phyloP scores from a whole-genome alignment of 1,140 invertebrate species.

The Pseudobourletiella spinata region DNA sequence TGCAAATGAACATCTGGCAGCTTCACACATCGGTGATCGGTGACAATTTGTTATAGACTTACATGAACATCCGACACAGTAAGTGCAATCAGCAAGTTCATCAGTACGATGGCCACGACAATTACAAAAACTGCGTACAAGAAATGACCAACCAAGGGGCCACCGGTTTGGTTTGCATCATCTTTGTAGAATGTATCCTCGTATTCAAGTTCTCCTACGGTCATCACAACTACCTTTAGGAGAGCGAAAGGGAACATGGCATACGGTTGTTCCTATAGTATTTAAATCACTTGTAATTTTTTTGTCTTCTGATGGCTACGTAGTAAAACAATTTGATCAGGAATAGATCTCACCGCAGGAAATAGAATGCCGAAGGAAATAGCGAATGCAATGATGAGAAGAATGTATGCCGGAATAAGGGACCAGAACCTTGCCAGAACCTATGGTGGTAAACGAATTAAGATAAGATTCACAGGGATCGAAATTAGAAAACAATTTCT shows the following conservation, averaged over 20 bases:
- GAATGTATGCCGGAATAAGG: background rate
- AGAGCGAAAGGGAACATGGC: background rate
- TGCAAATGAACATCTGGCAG: background rate
- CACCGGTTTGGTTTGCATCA: background rate
- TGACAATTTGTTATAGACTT: background rate
- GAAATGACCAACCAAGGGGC: slow-evolving; percentile 8
- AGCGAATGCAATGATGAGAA: background rate
- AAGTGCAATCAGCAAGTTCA: slow-evolving; percentile 14
- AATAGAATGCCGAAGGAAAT: background rate
- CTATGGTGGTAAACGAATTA: too few species aligned
- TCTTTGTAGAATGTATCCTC: slow-evolving; percentile 6
- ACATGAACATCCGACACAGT: slow-evolving; percentile 16
- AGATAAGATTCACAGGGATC: too few species aligned
- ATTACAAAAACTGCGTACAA: slow-evolving; percentile 14
- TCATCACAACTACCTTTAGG: background rate
- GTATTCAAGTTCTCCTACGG: slow-evolving; percentile 10
- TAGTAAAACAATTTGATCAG: background rate
- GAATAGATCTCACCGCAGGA: background rate
- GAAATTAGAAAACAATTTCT: too few species aligned
- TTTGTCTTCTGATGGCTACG: too few species aligned
- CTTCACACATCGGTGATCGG: background rate
- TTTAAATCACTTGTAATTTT: too few species aligned
- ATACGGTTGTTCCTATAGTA: background rate
- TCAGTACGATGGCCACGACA: slow-evolving; percentile 12
- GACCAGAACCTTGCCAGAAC: background rate